Base-by-base conservation (phyloP, 1,140 invertebrate genomes). In the Euura lappo region DNA sequence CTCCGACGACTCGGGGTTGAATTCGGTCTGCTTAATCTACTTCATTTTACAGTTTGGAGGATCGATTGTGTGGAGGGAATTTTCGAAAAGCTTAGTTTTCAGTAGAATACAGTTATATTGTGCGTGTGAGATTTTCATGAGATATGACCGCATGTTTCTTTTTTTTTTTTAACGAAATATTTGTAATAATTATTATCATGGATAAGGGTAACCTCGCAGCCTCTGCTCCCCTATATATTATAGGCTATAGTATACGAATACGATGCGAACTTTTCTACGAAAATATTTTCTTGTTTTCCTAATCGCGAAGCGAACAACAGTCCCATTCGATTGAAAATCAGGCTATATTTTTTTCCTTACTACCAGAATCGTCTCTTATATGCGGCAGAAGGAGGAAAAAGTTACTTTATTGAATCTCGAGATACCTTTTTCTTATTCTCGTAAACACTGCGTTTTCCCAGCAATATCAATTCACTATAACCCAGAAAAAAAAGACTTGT, bases 1-100 rank as follows among this genome's bases (percentile, higher is more conserved):
- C 75, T 81, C 80, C 71, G 78, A 80, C 80, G 80, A 79, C 73
- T 47, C 8, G 8, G 8, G 66, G 6, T 13, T 6, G 13, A 67
- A 67, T 13, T 67, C 13, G 8, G 7, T 51, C 47, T 51, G 7
- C 47, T 51, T 51, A 51, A 51, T 51, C 47, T 51, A n/a, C 47
- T 51, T 51, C 11, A 51, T 51, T 51, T 51, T 51, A 51, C 7
- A 51, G n/a, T n/a, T n/a, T n/a, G 47, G 47, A n/a, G 42, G 28
- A 74, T 68, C 71, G 75, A 74, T 79, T 74, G 74, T 74, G 8
- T 64, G 46, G 51, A 68, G 65, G 47, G 28, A 28, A 28, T 28
- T 28, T 44, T 51, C 44, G 45, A 72, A 64, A 67, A 69, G 28
- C 28, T 28, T 28, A 28, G 28, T 28, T 28, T 28, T 28, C 28